phyloP scores from a whole-genome alignment of 2,113 vertebrate genomes.

The Lota lota region DNA sequence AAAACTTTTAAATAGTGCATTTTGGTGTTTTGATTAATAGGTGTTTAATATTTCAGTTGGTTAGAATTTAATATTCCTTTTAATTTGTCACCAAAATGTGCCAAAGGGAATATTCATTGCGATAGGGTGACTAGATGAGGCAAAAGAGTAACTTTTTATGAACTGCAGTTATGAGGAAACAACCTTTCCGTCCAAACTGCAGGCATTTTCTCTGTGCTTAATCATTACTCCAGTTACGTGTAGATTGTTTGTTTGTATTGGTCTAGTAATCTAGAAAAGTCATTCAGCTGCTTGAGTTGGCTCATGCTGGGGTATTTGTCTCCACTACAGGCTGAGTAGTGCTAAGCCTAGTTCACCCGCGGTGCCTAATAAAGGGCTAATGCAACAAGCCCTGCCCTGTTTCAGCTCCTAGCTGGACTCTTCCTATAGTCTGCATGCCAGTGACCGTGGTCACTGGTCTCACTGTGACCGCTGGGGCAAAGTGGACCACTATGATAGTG shows the following conservation, averaged over 20 bases:
- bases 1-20: slow-evolving; percentile 23
- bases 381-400: slow-evolving; percentile 34
- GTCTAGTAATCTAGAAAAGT: slow-evolving; percentile 17
- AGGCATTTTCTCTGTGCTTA: too few species aligned
- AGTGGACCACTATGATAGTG: too few species aligned
- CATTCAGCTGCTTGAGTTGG: slow-evolving; percentile 21
- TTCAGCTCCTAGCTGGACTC: slow-evolving; percentile 43
- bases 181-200: too few species aligned
- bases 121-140: background rate
- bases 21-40: slow-evolving; percentile 44
- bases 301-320: slow-evolving; percentile 38
- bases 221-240: too few species aligned
- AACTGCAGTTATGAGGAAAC: too few species aligned
- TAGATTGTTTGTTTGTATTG: background rate
- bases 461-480: background rate
- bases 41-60: slow-evolving; percentile 30
- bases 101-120: slow-evolving; percentile 13
- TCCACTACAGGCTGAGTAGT: slow-evolving; percentile 11
- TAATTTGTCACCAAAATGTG: slow-evolving; percentile 28
- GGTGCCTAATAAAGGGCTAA: slow-evolving; percentile 46
- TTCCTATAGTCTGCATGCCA: slow-evolving; percentile 39
- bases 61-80: background rate
- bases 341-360: slow-evolving; percentile 37
- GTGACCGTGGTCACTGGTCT: slow-evolving; percentile 22
- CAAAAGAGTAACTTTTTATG: slow-evolving; percentile 8